phyloP scores from a whole-genome alignment of 2,113 vertebrate genomes.

The Vireo altiloquus region DNA sequence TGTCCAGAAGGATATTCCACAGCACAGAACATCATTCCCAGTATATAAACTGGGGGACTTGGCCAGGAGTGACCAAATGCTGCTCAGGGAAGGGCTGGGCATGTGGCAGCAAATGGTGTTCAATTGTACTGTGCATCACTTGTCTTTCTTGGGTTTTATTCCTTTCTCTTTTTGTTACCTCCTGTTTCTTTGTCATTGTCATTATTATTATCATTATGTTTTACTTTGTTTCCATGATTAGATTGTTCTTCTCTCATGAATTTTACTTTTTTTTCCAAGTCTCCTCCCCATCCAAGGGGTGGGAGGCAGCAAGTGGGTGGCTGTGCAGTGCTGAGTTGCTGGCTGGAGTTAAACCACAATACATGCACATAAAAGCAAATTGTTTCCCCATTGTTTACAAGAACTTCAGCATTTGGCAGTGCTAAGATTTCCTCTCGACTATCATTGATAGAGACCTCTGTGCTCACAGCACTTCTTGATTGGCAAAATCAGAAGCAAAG shows the following conservation, averaged over 20 bases:
- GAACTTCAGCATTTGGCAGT: neutral
- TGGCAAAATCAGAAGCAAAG: neutral
- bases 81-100: neutral
- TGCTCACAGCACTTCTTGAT: neutral
- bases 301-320: neutral
- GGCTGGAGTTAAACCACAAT: neutral
- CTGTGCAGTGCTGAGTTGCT: neutral
- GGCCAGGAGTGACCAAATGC: neutral
- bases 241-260: neutral
- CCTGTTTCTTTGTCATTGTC: neutral
- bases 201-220: neutral
- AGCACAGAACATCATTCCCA: neutral
- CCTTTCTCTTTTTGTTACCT: neutral
- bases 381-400: neutral
- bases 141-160: neutral
- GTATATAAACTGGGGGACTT: neutral
- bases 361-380: neutral
- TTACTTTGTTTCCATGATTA: neutral
- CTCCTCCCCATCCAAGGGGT: neutral
- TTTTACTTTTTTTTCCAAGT: neutral
- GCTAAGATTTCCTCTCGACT: neutral
- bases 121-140: neutral
- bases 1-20: neutral
- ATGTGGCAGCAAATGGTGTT: neutral
- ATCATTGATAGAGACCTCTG: neutral